These are phyloP conservation scores for Vicugna pacos DNA, from an alignment of 2,113 vertebrate genomes.

Conservation along the genomic window DNA sequence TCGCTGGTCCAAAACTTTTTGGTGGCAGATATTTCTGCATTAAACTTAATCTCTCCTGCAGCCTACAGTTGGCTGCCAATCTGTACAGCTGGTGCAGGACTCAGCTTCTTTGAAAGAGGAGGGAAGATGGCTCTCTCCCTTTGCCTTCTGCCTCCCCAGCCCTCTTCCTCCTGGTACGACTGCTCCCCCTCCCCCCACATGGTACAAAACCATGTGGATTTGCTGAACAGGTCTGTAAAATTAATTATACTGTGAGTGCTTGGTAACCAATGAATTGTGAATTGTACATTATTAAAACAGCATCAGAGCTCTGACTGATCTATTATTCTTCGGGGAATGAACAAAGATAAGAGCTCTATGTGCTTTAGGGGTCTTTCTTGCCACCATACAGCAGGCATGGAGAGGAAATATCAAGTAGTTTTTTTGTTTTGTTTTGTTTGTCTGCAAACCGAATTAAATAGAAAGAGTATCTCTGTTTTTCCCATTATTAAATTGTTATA, in stretches of 20 bases:
- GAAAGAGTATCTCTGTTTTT: conserved; percentile 66
- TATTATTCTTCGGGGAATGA: conserved; percentile 90
- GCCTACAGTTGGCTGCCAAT: not conserved
- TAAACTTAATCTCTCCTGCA: not conserved
- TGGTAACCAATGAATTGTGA: conserved; percentile 91
- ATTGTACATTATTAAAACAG: conserved; percentile 91
- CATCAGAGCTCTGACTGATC: conserved; percentile 88
- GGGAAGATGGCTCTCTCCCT: conserved; percentile 47
- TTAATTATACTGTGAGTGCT: conserved; percentile 89
- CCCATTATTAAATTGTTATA: conserved; percentile 73
- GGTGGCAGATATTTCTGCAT: not conserved
- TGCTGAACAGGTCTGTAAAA: conserved; percentile 87
- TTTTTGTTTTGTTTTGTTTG: conserved; percentile 54
- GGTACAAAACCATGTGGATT: conserved; percentile 78
- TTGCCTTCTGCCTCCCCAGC: not conserved
- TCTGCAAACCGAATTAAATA: conserved; percentile 72
- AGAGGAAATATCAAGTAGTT: conserved; percentile 79
- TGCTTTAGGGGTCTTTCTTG: conserved; percentile 85
- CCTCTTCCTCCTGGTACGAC: not conserved
- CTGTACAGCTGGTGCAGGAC: conserved; percentile 29
- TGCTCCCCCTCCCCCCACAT: not conserved
- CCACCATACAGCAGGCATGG: conserved; percentile 76
- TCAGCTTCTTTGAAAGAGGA: conserved; percentile 38
- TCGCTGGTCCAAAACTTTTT: conserved; percentile 3
- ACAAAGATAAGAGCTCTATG: conserved; percentile 89